Evolutionary conservation across 2,888 invertebrate genomes (phyloP).

Genomic region (Machimus rusticus): DNA sequence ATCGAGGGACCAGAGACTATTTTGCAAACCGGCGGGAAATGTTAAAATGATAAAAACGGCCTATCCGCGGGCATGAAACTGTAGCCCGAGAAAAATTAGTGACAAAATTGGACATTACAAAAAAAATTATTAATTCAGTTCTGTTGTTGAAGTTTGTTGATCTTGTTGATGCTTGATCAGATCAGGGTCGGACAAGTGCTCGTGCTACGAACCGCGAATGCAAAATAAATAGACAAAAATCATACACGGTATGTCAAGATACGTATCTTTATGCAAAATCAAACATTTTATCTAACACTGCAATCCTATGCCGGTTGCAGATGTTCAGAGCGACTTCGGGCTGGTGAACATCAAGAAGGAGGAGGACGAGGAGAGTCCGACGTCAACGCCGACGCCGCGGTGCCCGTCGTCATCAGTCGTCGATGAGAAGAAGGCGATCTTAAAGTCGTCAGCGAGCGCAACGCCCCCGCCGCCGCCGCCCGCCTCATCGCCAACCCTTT

Average conservation of each 20-base stretch:
- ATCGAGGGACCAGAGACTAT: not conserved
- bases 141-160: slow-evolving; percentile 54
- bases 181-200: slow-evolving; percentile 51
- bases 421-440: slow-evolving; percentile 1
- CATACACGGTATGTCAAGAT: slow-evolving; percentile 25
- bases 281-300: slow-evolving; percentile 51
- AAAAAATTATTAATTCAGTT: slow-evolving; percentile 50
- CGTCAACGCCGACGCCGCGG: not conserved
- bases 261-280: slow-evolving; percentile 39
- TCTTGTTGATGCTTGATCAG: slow-evolving; percentile 53
- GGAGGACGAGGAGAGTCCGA: slow-evolving; percentile 4
- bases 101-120: slow-evolving; percentile 36
- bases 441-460: not conserved
- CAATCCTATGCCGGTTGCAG: slow-evolving; percentile 54
- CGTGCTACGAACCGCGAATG: slow-evolving; percentile 45
- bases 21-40: not conserved
- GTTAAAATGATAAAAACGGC: not conserved
- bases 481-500: slow-evolving; percentile 42
- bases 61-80: not conserved
- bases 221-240: slow-evolving; percentile 30
- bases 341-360: slow-evolving; percentile 49
- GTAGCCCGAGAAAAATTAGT: slow-evolving; percentile 3
- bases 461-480: not conserved
- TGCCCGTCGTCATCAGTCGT: not conserved
- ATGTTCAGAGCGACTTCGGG: slow-evolving; percentile 52